These are phyloP conservation scores for Bungarus multicinctus DNA, from an alignment of 2,113 vertebrate species.

Conservation along the genomic window DNA sequence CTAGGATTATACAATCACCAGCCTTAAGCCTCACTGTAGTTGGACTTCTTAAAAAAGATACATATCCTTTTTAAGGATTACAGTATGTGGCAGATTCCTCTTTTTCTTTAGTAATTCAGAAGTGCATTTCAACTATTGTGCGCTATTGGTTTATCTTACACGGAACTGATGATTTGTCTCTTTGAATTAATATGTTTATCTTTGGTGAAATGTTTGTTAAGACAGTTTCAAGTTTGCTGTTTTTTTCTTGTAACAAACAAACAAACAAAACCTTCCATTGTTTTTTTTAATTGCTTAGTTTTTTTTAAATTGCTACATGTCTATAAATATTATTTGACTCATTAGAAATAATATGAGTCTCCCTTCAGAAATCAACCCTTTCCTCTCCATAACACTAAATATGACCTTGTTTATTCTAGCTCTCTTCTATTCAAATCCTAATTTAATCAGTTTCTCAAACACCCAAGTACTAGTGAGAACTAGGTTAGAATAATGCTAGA, in stretches of 20 bases:
- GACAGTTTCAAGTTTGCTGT: neutral
- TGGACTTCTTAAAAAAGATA: neutral
- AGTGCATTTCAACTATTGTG: neutral
- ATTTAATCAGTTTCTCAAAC: slow-evolving; percentile 28
- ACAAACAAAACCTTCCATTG: neutral
- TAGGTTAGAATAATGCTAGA: neutral
- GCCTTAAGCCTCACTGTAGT: neutral
- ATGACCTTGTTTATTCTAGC: slow-evolving; percentile 29
- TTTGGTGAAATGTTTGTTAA: neutral
- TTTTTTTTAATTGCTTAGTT: neutral
- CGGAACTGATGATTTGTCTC: neutral
- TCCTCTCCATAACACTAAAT: slow-evolving; percentile 6
- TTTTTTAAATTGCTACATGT: neutral
- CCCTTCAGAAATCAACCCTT: neutral
- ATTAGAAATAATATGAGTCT: slow-evolving; percentile 1
- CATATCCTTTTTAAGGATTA: neutral
- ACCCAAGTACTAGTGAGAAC: slow-evolving; percentile 5
- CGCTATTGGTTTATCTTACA: neutral
- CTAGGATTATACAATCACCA: neutral
- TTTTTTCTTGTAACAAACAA: neutral
- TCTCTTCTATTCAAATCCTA: neutral
- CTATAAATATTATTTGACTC: neutral
- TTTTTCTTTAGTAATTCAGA: neutral
- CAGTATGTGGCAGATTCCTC: neutral
- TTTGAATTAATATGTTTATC: neutral